phyloP scores from a whole-genome alignment of 2,888 invertebrate genomes.

The Drosophila subquinaria region DNA sequence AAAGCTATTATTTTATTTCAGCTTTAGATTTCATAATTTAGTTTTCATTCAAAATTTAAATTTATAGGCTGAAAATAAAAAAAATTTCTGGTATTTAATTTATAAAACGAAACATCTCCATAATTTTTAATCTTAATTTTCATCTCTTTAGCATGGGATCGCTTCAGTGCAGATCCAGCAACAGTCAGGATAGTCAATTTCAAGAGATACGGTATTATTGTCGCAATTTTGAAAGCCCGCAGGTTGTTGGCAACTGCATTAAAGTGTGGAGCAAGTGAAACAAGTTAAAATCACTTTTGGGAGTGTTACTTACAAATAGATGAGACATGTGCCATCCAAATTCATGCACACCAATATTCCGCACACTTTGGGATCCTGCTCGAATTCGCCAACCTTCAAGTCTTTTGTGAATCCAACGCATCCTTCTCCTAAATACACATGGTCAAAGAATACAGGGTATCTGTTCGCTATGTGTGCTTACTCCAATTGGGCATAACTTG shows the following conservation, averaged over 20 bases:
- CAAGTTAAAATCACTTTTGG: background rate
- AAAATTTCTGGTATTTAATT: too few species aligned
- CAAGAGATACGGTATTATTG: background rate
- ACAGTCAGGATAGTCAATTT: slow-evolving; percentile 27
- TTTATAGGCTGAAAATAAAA: background rate
- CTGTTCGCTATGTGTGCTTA: background rate
- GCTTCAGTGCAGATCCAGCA: slow-evolving; percentile 42
- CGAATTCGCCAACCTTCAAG: slow-evolving; percentile 18
- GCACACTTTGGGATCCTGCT: slow-evolving; percentile 23
- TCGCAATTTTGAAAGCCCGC: slow-evolving; percentile 26
- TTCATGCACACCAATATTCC: slow-evolving; percentile 36
- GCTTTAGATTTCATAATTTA: too few species aligned
- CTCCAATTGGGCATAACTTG: background rate
- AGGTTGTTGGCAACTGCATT: slow-evolving; percentile 40
- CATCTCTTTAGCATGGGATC: slow-evolving; percentile 2
- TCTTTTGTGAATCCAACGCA: slow-evolving; percentile 4
- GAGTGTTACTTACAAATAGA: slow-evolving; percentile 36
- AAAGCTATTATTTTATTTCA: background rate
- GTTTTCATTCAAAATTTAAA: background rate
- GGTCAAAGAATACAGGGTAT: background rate
- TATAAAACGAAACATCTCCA: too few species aligned
- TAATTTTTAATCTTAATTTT: too few species aligned
- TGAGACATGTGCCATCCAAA: slow-evolving; percentile 12
- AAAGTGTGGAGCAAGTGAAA: too few species aligned
- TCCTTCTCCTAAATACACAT: slow-evolving; percentile 14